A percentile compares a stretch with the other conserved stretches of the same genome.
These are phyloP conservation scores for Anthopleura sola DNA, from an alignment of 64 coral and sea anemone genomes.

Conservation along the genomic window DNA sequence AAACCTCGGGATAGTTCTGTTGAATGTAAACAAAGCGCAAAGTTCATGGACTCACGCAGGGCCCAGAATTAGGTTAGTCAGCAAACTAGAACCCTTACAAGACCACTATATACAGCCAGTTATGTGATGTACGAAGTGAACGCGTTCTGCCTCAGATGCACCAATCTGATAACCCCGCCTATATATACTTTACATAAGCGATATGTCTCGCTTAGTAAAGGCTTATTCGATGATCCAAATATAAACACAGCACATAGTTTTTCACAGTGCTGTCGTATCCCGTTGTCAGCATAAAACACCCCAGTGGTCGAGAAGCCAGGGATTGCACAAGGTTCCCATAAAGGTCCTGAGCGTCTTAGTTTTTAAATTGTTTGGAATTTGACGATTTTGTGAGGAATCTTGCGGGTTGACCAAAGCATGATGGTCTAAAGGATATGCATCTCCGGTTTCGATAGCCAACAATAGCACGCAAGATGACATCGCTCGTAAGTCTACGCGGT, in stretches of 20 bases:
- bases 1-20: neutral
- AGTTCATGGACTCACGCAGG: constrained; percentile 7
- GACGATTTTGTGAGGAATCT: neutral
- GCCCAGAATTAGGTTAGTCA: neutral
- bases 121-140: neutral
- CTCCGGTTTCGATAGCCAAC: constrained; percentile 15
- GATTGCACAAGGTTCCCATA: neutral
- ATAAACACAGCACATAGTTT: constrained; percentile 11
- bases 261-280: neutral
- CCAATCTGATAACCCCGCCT: constrained; percentile 7
- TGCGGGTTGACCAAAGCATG: neutral
- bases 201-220: neutral
- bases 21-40: constrained; percentile 12
- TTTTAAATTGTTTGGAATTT: neutral
- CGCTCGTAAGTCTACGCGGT: neutral
- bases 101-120: neutral
- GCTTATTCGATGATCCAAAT: neutral
- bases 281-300: neutral
- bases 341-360: neutral
- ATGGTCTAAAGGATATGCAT: constrained; percentile 6
- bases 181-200: neutral
- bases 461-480: constrained; percentile 18
- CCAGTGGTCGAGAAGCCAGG: neutral
- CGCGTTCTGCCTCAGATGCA: neutral
- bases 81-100: neutral